Conservation (phyloP, 2,888 invertebrate genomes). For the Ormyrus thymus region DNA sequence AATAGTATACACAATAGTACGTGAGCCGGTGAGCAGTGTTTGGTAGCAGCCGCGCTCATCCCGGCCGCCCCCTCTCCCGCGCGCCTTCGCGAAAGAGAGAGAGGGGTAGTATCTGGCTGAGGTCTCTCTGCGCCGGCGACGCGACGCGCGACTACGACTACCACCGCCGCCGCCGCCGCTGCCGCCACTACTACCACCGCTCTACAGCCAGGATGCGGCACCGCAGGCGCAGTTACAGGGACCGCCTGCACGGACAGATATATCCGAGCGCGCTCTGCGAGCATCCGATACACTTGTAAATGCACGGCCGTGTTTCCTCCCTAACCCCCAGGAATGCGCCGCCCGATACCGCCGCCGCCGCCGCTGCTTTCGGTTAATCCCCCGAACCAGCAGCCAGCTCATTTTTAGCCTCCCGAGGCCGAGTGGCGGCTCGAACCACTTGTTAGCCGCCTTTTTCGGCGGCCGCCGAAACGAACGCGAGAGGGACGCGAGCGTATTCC, state of each 20-base stretch:
- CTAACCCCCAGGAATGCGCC: constrained; percentile 36
- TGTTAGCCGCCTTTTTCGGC: no score
- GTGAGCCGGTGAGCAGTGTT: constrained; percentile 69
- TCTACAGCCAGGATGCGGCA: not conserved
- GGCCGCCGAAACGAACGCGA: not conserved
- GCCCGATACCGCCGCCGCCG: not conserved
- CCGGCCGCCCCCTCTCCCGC: constrained; percentile 7
- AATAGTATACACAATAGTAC: constrained; percentile 73
- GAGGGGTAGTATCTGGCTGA: not conserved
- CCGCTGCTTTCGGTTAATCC: not conserved
- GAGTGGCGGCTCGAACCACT: no score
- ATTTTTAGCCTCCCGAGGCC: no score
- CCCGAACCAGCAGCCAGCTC: no score
- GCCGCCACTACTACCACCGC: not conserved
- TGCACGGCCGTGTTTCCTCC: constrained; percentile 26
- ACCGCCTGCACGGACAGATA: constrained; percentile 25
- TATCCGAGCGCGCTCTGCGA: constrained; percentile 23
- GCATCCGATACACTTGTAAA: constrained; percentile 54
- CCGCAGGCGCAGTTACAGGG: not conserved
- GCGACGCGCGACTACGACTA: not conserved
- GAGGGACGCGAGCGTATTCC: not conserved
- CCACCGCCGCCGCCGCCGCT: not conserved
- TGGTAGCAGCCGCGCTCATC: constrained; percentile 50
- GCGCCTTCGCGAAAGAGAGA: not conserved
- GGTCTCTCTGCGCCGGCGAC: not conserved